Conservation (phyloP, 2,113 vertebrate genomes). For the Macaca fascicularis region DNA sequence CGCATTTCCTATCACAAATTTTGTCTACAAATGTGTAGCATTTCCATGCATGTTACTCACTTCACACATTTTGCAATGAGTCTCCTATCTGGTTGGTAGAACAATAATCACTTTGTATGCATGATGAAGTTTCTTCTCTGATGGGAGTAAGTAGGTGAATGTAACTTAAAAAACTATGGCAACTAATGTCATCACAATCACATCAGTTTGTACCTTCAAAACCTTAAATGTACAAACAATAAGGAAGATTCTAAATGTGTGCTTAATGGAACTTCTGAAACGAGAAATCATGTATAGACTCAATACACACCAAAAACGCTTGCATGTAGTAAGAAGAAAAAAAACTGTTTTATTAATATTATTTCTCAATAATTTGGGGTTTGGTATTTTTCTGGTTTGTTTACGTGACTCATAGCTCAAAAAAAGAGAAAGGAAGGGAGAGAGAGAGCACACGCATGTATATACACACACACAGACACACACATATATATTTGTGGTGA, state of each 20-base stretch:
- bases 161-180: background rate
- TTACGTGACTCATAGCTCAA: background rate
- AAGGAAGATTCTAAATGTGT: background rate
- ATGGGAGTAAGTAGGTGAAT: fast-evolving
- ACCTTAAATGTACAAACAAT: fast-evolving
- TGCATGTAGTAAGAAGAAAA: background rate
- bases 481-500: background rate
- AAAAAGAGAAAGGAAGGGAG: background rate
- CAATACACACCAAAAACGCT: background rate
- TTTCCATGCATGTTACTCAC: background rate
- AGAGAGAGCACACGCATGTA: background rate
- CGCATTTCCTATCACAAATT: background rate
- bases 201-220: background rate
- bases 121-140: background rate
- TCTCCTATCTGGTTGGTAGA: background rate
- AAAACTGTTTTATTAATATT: background rate
- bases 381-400: background rate
- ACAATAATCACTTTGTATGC: background rate
- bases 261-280: background rate
- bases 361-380: background rate
- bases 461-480: no score
- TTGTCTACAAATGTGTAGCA: background rate
- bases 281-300: background rate
- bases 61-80: fast-evolving
- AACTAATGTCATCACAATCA: background rate